Evolutionary conservation across 1,140 invertebrate species (phyloP).

Genomic region (Bicyclus anynana): DNA sequence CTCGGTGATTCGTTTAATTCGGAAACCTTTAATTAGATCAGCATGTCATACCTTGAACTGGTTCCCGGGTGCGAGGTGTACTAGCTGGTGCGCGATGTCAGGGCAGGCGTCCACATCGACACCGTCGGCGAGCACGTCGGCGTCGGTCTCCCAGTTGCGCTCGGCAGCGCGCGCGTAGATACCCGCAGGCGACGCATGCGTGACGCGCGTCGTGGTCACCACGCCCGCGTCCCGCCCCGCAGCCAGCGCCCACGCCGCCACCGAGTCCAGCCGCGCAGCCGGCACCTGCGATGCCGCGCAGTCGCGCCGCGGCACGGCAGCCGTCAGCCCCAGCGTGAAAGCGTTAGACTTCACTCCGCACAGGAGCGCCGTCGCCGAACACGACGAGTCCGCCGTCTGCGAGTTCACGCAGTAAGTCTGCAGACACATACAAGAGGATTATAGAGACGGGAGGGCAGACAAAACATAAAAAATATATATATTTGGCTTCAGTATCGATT

Average conservation of each 20-base stretch:
- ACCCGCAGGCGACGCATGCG: conserved; percentile 87
- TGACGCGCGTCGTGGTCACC: conserved; percentile 88
- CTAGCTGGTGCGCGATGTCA: conserved; percentile 86
- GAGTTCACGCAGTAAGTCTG: conserved; percentile 78
- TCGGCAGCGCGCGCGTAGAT: conserved; percentile 86
- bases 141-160: conserved; percentile 88
- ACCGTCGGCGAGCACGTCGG: conserved; percentile 66
- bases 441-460: too few relatives aligned
- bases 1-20: too few relatives aligned
- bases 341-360: conserved; percentile 89
- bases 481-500: too few relatives aligned
- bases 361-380: conserved; percentile 87
- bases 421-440: background rate
- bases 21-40: too few relatives aligned
- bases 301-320: conserved; percentile 78
- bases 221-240: conserved; percentile 82
- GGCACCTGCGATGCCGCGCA: conserved; percentile 76
- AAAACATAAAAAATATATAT: too few relatives aligned
- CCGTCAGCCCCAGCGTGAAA: conserved; percentile 86
- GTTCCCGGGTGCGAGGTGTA: conserved; percentile 81
- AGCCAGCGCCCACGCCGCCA: conserved; percentile 84
- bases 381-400: conserved; percentile 88
- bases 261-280: conserved; percentile 79
- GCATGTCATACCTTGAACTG: conserved; percentile 66
- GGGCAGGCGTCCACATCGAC: conserved; percentile 71